phyloP scores from a whole-genome alignment of 1,140 invertebrate species.

The Trachelipus rathkii region DNA sequence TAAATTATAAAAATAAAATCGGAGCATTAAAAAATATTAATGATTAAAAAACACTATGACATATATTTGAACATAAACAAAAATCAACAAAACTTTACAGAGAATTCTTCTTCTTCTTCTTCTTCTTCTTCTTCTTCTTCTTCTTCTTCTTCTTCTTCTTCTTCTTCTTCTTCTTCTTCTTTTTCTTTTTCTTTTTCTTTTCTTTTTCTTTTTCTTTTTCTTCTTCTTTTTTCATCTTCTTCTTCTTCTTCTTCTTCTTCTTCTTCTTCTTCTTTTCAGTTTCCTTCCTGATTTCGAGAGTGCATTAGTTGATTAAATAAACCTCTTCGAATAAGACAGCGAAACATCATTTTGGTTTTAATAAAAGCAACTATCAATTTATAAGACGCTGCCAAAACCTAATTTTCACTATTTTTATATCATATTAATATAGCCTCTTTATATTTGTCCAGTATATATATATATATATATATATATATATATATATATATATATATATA shows the following conservation, averaged over 20 bases:
- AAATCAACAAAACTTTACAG: background rate
- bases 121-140: constrained; percentile 14
- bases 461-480: background rate
- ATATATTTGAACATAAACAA: no score
- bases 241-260: background rate
- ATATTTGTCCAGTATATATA: no score
- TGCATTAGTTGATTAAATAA: background rate
- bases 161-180: constrained; percentile 1
- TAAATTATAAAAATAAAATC: no score
- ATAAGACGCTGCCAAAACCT: no score
- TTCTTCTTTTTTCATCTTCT: background rate
- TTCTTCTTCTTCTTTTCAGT: background rate
- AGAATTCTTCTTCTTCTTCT: background rate
- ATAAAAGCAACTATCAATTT: no score
- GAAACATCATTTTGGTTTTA: no score
- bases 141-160: constrained; percentile 14
- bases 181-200: background rate
- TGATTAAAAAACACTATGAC: no score
- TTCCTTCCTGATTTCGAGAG: background rate
- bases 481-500: constrained; percentile 13
- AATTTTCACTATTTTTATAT: no score
- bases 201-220: background rate
- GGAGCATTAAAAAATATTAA: no score
- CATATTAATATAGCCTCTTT: no score
- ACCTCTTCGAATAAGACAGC: background rate